Base-by-base conservation (phyloP, 2,113 vertebrate species). In the Paradoxurus hermaphroditus region DNA sequence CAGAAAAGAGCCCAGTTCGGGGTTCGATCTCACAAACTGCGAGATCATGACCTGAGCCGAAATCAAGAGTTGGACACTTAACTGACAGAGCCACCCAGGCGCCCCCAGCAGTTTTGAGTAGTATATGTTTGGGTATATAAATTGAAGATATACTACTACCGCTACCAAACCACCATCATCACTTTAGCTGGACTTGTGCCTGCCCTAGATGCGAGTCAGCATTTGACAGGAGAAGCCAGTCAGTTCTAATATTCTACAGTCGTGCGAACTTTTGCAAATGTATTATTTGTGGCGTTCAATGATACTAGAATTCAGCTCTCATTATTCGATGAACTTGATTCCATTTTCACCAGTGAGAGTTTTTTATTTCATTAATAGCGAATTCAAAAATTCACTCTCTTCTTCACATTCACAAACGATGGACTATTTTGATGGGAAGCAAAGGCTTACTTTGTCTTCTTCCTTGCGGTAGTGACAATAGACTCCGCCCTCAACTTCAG, bases 151-250 rank as follows among this genome's bases (percentile, higher is more conserved):
- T 8, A 44, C 62, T 6, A 12, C 18, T 14, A 13, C 75, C 51
- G 21, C 4, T 3, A 4, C 31, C 46, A 27, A 23, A 21, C 18
- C 49, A 23, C 18, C 6, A 7, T 49, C 65, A 56, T 91, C 67
- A 53, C 46, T 39, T 65, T 82, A 3, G 44, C 44, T 41, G 67
- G 34, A 39, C 36, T 65, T 59, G 29, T n/a, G 73, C 63, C 90
- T 88, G 81, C 97, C 96, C 72, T 29, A 98, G 90, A 97, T 96
- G 95, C 75, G 84, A 96, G 94, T 94, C 98, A 91, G 83, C 94
- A 91, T 31, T 95, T 96, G 87, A 83, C 44, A 96, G 94, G 77
- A 98, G 97, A 97, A 97, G 94, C 94, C 90, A 72, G 46, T 34
- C 36, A 19, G 19, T 18, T 81, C 34, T 86, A 13, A 70, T 13